Conservation (phyloP, 2,113 vertebrate genomes). For the Aegithalos caudatus region DNA sequence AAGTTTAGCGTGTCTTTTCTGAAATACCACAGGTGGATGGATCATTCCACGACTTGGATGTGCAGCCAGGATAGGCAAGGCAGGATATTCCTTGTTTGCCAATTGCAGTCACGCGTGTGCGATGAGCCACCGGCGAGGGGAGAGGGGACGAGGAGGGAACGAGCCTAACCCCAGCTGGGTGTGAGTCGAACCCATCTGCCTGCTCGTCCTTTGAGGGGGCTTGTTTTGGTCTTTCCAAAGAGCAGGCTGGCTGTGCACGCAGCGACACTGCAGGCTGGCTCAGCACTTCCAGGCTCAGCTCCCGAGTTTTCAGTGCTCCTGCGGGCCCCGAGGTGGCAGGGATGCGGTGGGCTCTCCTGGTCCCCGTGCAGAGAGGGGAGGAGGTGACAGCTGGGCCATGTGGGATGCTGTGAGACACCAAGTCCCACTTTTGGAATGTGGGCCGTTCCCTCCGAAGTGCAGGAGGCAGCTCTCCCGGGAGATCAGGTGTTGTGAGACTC, state of each 20-base stretch:
- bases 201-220: not conserved
- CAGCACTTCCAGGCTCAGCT: not conserved
- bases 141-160: not conserved
- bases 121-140: constrained; percentile 1
- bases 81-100: constrained; percentile 14
- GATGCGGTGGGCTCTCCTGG: not conserved
- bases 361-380: not conserved
- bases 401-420: constrained; percentile 56
- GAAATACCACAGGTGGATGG: constrained; percentile 56
- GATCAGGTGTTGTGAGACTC: constrained; percentile 62
- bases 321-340: not conserved
- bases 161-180: not conserved
- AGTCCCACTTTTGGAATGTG: constrained; percentile 49
- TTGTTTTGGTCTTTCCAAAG: not conserved
- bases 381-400: constrained; percentile 40
- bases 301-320: not conserved
- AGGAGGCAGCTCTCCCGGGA: constrained; percentile 57
- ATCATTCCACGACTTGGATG: constrained; percentile 20
- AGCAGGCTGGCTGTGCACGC: not conserved
- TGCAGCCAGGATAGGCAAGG: not conserved
- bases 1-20: not conserved
- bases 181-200: constrained; percentile 5
- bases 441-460: constrained; percentile 34
- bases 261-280: not conserved
- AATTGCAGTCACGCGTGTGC: not conserved